Base-by-base conservation (phyloP, 2,888 invertebrate genomes). In the Orthosia cruda region DNA sequence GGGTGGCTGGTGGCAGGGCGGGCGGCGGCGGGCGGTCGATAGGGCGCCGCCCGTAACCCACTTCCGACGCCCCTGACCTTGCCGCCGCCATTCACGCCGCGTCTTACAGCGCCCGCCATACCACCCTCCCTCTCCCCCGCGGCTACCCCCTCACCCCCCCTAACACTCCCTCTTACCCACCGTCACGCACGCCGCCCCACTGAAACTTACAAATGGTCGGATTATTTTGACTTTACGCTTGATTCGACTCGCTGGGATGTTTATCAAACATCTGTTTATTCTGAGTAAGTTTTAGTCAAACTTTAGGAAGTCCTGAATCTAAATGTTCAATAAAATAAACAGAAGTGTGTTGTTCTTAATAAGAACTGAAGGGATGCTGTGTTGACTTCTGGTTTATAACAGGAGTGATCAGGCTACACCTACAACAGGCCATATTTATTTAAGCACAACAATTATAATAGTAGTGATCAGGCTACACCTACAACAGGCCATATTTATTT, bases 1-100 rank as follows among this genome's bases (percentile, higher is more conserved):
- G 82, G 85, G 82, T 75, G 79, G 79, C 67, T 72, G 82, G 80
- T 77, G 78, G 80, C 66, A 73, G 73, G 77, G 78, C 81, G 84
- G 80, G 76, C 86, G 86, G 76, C 80, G 91, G 76, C 80, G 91
- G 91, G 90, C 93, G 95, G 95, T 95, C 95, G 95, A 95, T 95
- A 95, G 94, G 93, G 92, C 93, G 94, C 93, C 96, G 95, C 96
- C 95, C 96, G 96, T 96, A 96, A 96, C 96, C 96, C 95, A 96
- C 95, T 95, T 96, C 96, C 96, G 94, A 92, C 95, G 96, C 95
- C 96, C 96, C 90, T 96, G 96, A 96, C 96, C 96, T 96, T 96
- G 96, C 93, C 91, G 90, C 93, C 95, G 94, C 96, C 96, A 96
- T 96, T 96, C 96, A 96, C 95, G 92, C 92, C 92, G 92, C 92